A percentile compares a stretch with the other conserved stretches of the same genome.
phyloP scores from a whole-genome alignment of 2,888 invertebrate genomes.

The Chloroclysta siterata region DNA sequence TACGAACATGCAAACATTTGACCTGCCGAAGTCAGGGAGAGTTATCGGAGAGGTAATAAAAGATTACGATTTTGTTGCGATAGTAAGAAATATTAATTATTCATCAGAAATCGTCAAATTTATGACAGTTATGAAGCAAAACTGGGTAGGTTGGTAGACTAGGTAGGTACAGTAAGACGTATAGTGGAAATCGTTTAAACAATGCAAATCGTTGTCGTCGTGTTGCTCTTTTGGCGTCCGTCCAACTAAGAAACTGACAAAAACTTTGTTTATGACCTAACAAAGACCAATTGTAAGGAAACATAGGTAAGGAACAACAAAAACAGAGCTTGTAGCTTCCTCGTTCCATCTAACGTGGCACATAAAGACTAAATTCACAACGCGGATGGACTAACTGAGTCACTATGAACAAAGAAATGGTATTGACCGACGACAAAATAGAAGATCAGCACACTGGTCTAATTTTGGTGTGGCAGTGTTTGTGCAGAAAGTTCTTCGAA shows the following conservation, averaged over 20 bases:
- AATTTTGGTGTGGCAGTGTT: conserved; percentile 46
- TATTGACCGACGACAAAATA: conserved; percentile 63
- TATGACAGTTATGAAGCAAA: neutral
- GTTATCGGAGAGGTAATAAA: conserved; percentile 1
- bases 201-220: conserved; percentile 19
- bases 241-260: conserved; percentile 57
- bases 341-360: conserved; percentile 59
- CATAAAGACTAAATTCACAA: conserved; percentile 47
- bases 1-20: no score
- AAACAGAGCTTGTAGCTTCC: conserved; percentile 60
- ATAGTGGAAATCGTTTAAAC: conserved; percentile 15
- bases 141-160: neutral
- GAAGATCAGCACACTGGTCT: conserved; percentile 52
- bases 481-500: conserved; percentile 27
- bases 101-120: neutral
- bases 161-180: neutral
- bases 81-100: conserved; percentile 3
- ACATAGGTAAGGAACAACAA: conserved; percentile 54
- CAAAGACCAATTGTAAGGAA: conserved; percentile 59
- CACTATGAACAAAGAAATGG: conserved; percentile 60
- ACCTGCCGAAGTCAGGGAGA: neutral
- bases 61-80: conserved; percentile 5
- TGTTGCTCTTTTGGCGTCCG: conserved; percentile 56
- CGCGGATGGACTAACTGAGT: conserved; percentile 46
- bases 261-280: conserved; percentile 50